Percentiles rank a stretch among this genome's conserved stretches.
These are phyloP conservation scores for Lasioglossum albipes DNA, from an alignment of 1,140 invertebrate genomes.

Conservation along the genomic window DNA sequence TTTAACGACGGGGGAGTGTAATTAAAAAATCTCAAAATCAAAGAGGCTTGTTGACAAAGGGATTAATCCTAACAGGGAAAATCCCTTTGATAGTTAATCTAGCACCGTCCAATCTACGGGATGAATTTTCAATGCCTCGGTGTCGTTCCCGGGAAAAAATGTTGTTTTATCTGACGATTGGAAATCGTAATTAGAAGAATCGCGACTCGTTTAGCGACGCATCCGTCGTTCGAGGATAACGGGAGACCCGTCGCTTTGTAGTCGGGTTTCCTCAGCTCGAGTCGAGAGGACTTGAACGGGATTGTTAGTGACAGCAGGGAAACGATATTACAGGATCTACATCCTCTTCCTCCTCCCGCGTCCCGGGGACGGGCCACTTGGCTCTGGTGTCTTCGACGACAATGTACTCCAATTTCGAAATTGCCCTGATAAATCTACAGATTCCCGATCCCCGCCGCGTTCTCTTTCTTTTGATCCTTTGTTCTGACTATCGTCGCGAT, in stretches of 20 bases:
- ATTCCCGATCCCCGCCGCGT: background rate
- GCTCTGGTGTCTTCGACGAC: background rate
- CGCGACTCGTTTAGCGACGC: background rate
- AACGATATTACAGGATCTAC: slow-evolving; percentile 4
- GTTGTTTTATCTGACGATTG: background rate
- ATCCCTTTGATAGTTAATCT: too few relatives aligned
- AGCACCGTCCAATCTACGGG: too few relatives aligned
- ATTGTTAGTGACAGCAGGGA: slow-evolving; percentile 8
- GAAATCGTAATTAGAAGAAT: background rate
- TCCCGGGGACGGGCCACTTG: background rate
- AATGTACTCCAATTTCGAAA: background rate
- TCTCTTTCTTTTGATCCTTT: too few relatives aligned
- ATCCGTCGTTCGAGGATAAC: background rate
- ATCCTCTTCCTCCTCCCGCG: background rate
- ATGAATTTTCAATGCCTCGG: too few relatives aligned
- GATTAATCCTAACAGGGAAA: too few relatives aligned
- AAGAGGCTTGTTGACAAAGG: too few relatives aligned
- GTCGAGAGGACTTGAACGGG: slow-evolving; percentile 6
- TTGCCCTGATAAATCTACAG: background rate
- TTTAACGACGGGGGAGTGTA: too few relatives aligned
- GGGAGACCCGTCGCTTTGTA: background rate
- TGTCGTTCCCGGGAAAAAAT: background rate
- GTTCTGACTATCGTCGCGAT: too few relatives aligned
- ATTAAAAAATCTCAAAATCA: too few relatives aligned
- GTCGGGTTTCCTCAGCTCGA: slow-evolving; percentile 21